phyloP scores from a whole-genome alignment of 2,888 invertebrate genomes.

The Erynnis tages region DNA sequence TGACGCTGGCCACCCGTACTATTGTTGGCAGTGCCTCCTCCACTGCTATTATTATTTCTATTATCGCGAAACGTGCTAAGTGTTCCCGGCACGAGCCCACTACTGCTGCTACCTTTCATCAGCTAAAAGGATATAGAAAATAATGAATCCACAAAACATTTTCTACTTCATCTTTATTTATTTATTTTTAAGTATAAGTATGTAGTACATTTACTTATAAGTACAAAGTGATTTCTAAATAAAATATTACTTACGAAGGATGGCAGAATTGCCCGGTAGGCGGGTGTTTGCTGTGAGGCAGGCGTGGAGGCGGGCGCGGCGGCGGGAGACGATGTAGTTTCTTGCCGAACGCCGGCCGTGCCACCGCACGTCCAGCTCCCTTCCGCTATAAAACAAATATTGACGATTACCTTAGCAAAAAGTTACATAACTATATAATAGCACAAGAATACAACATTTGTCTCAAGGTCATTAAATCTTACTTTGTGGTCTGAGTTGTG shows the following conservation, averaged over 20 bases:
- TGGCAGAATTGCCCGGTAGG: conserved; percentile 88
- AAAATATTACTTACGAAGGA: conserved; percentile 85
- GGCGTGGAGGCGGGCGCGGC: conserved; percentile 75
- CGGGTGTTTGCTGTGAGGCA: conserved; percentile 83
- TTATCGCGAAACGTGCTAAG: conserved; percentile 63
- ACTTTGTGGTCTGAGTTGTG: conserved; percentile 78
- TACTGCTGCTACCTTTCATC: conserved; percentile 76
- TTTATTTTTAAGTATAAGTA: no score
- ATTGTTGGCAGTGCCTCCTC: conserved; percentile 35
- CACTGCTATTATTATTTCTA: conserved; percentile 43
- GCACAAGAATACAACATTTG: conserved; percentile 29
- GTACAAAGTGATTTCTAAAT: conserved; percentile 11
- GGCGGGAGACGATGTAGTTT: conserved; percentile 78
- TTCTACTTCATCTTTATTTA: no score
- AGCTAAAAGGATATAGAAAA: conserved; percentile 43
- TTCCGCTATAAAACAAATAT: conserved; percentile 81
- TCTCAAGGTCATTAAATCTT: no score
- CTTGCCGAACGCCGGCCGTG: conserved; percentile 83
- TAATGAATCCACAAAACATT: no score
- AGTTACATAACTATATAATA: not conserved
- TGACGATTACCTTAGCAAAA: not conserved
- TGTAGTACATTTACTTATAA: not conserved
- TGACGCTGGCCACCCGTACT: conserved; percentile 37
- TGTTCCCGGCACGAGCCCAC: conserved; percentile 71
- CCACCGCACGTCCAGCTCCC: conserved; percentile 95